These are phyloP conservation scores for Paramisgurnus dabryanus DNA, from an alignment of 2,113 vertebrate genomes.

Conservation along the genomic window DNA sequence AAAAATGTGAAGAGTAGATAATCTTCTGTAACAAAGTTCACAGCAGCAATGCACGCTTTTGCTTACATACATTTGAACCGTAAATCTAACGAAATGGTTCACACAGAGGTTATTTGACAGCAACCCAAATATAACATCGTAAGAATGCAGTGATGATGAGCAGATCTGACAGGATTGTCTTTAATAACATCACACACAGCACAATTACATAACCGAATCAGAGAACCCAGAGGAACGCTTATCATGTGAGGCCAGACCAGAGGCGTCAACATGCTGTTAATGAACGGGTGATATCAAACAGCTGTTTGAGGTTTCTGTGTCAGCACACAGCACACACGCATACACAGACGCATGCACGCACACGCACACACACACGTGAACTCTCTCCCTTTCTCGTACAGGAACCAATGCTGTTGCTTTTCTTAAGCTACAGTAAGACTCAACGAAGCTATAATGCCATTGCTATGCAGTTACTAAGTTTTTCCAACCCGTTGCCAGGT, in stretches of 20 bases:
- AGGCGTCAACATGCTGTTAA: constrained; percentile 53
- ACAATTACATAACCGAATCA: constrained; percentile 33
- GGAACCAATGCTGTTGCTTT: not conserved
- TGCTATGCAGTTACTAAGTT: too few relatives aligned
- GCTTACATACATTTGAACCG: too few relatives aligned
- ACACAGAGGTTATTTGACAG: not conserved
- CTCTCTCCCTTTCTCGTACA: not conserved
- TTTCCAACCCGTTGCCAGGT: too few relatives aligned
- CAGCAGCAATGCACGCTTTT: too few relatives aligned
- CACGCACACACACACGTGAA: not conserved
- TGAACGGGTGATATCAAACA: constrained; percentile 49
- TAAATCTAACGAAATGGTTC: not conserved
- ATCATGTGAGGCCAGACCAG: constrained; percentile 32
- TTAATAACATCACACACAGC: constrained; percentile 22
- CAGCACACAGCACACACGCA: not conserved
- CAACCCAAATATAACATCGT: not conserved
- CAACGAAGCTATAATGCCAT: too few relatives aligned
- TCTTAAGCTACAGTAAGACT: not conserved
- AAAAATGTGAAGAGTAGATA: too few relatives aligned
- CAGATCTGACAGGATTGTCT: not conserved
- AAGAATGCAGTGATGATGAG: constrained; percentile 45
- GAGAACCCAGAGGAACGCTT: constrained; percentile 2
- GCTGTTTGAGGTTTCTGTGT: constrained; percentile 37
- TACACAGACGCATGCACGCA: not conserved
- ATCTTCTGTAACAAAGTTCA: too few relatives aligned